These are phyloP conservation scores for Grantiella picta DNA, from an alignment of 2,113 vertebrate species.

Conservation along the genomic window DNA sequence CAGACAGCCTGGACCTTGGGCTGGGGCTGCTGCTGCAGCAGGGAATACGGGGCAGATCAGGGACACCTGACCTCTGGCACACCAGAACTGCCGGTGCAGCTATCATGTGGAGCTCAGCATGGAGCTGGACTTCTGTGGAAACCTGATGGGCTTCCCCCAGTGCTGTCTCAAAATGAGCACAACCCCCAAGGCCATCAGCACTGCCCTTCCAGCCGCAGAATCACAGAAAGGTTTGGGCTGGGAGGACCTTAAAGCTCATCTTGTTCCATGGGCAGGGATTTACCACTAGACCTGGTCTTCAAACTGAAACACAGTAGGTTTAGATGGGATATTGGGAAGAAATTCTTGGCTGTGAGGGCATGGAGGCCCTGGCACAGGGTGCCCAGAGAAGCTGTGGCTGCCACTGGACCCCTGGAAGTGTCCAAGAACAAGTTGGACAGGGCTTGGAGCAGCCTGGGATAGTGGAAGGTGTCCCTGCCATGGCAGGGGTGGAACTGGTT, in stretches of 20 bases:
- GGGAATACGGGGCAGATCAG: background rate
- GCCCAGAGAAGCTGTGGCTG: background rate
- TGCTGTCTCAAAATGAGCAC: background rate
- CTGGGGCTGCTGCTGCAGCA: background rate
- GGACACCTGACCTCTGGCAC: background rate
- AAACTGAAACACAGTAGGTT: background rate
- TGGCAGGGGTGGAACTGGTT: accelerated
- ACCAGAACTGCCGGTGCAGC: background rate
- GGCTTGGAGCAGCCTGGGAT: accelerated
- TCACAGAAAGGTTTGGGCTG: background rate
- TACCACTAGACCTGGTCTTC: background rate
- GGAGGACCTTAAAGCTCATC: background rate
- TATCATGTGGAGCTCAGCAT: accelerated
- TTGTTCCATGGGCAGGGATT: accelerated
- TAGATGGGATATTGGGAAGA: background rate
- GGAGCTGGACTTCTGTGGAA: background rate
- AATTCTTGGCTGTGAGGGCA: accelerated
- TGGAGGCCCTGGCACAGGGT: background rate
- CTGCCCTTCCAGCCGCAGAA: background rate
- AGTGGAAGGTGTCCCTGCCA: background rate
- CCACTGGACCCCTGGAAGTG: background rate
- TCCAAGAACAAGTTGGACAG: accelerated
- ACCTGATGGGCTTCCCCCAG: background rate
- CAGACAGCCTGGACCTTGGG: background rate
- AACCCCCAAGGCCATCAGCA: background rate